These are phyloP conservation scores for Lucinisca nassula DNA, from an alignment of 2,888 invertebrate species.

Conservation along the genomic window DNA sequence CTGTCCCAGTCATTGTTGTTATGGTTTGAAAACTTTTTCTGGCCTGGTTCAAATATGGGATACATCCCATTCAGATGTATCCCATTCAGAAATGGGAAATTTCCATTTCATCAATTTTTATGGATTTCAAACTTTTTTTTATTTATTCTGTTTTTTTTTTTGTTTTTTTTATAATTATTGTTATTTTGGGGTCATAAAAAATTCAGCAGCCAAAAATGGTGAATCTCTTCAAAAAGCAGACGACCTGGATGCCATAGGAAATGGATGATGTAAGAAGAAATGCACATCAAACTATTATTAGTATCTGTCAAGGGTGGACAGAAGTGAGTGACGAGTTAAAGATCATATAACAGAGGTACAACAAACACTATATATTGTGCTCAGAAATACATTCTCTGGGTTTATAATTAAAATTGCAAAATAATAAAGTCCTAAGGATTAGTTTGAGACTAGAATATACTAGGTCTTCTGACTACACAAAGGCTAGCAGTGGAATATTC, in stretches of 20 bases:
- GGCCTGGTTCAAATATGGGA: conserved; percentile 70
- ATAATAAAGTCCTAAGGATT: conserved; percentile 54
- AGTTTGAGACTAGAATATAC: conserved; percentile 70
- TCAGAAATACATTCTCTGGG: conserved; percentile 14
- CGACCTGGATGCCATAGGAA: conserved; percentile 29
- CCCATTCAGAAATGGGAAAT: too few relatives aligned
- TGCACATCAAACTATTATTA: conserved; percentile 65
- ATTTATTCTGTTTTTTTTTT: background rate
- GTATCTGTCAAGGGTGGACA: conserved; percentile 53
- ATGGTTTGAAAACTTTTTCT: conserved; percentile 64
- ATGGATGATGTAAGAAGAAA: conserved; percentile 55
- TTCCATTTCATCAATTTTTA: background rate
- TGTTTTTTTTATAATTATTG: background rate
- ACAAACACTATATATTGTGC: conserved; percentile 6
- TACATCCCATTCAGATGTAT: conserved; percentile 65
- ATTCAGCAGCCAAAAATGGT: conserved; percentile 22
- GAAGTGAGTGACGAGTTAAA: conserved; percentile 15
- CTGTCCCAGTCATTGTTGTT: conserved; percentile 60
- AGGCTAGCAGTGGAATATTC: conserved; percentile 74
- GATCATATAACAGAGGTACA: conserved; percentile 47
- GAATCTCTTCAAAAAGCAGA: conserved; percentile 61
- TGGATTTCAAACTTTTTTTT: background rate
- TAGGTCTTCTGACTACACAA: conserved; percentile 74
- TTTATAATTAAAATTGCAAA: conserved; percentile 42
- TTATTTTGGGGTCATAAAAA: background rate